phyloP scores from a whole-genome alignment of 1,140 invertebrate species.

The Pogonognathellus flavescens region DNA sequence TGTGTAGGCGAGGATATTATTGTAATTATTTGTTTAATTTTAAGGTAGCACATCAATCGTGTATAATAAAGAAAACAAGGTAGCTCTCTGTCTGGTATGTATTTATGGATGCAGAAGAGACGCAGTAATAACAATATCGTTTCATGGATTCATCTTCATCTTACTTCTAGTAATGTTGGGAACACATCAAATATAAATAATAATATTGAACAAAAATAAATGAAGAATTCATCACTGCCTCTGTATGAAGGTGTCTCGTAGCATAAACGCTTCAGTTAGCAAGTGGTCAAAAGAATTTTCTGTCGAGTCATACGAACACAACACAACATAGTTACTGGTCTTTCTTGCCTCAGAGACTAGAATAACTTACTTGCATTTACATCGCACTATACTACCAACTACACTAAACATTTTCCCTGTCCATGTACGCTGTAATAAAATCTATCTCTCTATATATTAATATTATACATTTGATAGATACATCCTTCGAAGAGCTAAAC shows the following conservation, averaged over 20 bases:
- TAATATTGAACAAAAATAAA: constrained; percentile 55
- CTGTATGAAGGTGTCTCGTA: constrained; percentile 15
- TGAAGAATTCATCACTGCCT: constrained; percentile 38
- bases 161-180: not conserved
- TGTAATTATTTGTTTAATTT: too few relatives aligned
- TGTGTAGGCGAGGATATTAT: too few relatives aligned
- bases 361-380: too few relatives aligned
- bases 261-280: constrained; percentile 56
- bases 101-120: constrained; percentile 31
- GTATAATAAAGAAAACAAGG: not conserved
- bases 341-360: too few relatives aligned
- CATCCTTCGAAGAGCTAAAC: too few relatives aligned
- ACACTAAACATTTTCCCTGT: too few relatives aligned
- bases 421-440: too few relatives aligned
- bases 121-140: constrained; percentile 36
- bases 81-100: not conserved
- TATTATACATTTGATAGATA: too few relatives aligned
- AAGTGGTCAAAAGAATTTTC: constrained; percentile 53
- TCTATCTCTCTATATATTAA: too few relatives aligned
- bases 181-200: constrained; percentile 47
- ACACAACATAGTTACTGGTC: too few relatives aligned
- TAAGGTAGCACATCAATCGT: not conserved
- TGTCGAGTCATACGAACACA: constrained; percentile 40
- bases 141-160: constrained; percentile 49
- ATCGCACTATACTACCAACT: too few relatives aligned